Evolutionary conservation across 2,797 vertebrate species (phyloP), one percentile per base, ranked within the genome.

Genomic region (Malacoctenus gilli): DNA sequence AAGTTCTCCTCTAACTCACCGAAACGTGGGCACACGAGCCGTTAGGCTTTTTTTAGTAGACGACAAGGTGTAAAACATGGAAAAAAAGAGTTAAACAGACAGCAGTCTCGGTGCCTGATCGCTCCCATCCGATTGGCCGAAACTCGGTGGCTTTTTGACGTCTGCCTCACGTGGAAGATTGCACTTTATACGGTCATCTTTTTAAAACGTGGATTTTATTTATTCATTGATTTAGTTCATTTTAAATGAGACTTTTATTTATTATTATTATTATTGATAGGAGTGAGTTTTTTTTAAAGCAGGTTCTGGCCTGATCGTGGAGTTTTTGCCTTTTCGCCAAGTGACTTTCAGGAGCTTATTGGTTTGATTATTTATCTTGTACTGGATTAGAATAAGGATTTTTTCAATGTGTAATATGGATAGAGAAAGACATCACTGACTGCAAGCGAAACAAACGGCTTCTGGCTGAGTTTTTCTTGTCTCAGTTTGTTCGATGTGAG

Each of bases 131-230:
- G 54, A 71, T 48, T 42, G 64, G 75, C 69, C 31, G 13, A 25
- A 20, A 62, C 34, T 41, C 50, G 71, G 77, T 75, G 46, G 47
- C 64, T 80, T 83, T 82, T 54, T 69, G 71, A 82, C 79, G 52
- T 77, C 75, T 80, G 69, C 82, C 82, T 85, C 83, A 72, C 50
- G 15, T 53, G 59, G 57, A 85, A 80, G 80, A 83, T 80, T 83
- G 89, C 90, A 91, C 91, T 92, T 92, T 89, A 87, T 64, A 71
- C 43, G 59, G 73, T 75, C 77, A 62, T 75, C 72, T 86, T 87
- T 87, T 85, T 43, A 44, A 62, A 66, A 64, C 54, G 62, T 61
- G 44, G 55, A 68, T 79, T 77, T 90, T 88, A 89, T 90, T 86
- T 86, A 82, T 89, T 76, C 40, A 76, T 68, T 41, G 42, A 73